A percentile compares a stretch with the other conserved stretches of the same genome.
Conservation (phyloP, 1,140 invertebrate genomes). For the Sinella curviseta region DNA sequence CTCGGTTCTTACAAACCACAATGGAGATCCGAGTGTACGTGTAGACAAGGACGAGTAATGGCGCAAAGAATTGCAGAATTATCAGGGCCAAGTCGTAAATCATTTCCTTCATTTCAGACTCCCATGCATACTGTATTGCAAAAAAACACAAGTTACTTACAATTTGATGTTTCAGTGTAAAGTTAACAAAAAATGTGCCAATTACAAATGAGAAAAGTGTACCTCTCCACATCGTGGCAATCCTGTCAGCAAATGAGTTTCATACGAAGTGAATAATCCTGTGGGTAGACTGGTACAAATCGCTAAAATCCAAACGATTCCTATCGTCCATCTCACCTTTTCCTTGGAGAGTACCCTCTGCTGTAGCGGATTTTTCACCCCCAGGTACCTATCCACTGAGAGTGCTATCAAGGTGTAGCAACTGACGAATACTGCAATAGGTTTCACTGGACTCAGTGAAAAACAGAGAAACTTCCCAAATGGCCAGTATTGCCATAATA, state of each 20-base stretch:
- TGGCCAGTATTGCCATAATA: constrained; percentile 77
- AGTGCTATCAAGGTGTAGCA: constrained; percentile 82
- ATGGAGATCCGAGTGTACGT: constrained; percentile 82
- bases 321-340: constrained; percentile 69
- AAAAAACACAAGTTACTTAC: background rate
- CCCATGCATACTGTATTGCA: constrained; percentile 57
- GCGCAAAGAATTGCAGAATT: constrained; percentile 79
- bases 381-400: constrained; percentile 79
- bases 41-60: constrained; percentile 75
- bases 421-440: constrained; percentile 57
- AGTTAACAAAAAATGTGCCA: no score
- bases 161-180: background rate
- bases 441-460: constrained; percentile 75
- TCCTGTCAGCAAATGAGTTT: background rate
- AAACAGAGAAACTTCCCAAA: constrained; percentile 75
- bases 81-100: constrained; percentile 76
- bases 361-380: constrained; percentile 80
- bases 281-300: constrained; percentile 77
- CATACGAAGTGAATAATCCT: constrained; percentile 63
- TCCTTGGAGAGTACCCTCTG: constrained; percentile 70
- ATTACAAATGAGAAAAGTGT: no score
- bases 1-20: constrained; percentile 81
- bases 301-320: constrained; percentile 75
- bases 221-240: constrained; percentile 15
- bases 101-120: constrained; percentile 59